Conservation (phyloP, 2,113 vertebrate genomes). For the Leuciscus idus region DNA sequence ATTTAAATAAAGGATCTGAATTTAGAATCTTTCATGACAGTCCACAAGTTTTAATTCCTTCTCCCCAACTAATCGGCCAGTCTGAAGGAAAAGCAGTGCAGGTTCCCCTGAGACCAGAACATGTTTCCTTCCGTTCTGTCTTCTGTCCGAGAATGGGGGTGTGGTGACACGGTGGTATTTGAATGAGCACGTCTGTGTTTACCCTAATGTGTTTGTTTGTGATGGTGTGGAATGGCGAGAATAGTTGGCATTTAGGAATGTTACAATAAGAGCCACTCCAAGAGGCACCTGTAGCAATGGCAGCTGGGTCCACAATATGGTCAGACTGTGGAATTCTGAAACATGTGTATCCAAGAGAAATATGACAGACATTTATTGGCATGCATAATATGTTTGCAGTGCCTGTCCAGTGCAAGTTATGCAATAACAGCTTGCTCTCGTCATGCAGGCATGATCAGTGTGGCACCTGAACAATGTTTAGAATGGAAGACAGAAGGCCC, state of each 20-base stretch:
- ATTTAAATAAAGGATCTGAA: background rate
- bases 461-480: conserved; percentile 42
- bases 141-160: conserved; percentile 35
- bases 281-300: conserved; percentile 48
- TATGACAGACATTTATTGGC: conserved; percentile 29
- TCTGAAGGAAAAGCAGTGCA: conserved; percentile 27
- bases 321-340: conserved; percentile 63
- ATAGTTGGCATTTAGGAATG: background rate
- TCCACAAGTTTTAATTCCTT: background rate
- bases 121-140: conserved; percentile 34
- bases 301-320: conserved; percentile 48
- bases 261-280: conserved; percentile 3
- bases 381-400: conserved; percentile 36
- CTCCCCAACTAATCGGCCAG: background rate
- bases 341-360: conserved; percentile 62
- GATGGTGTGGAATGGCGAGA: background rate
- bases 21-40: background rate
- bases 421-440: conserved; percentile 40
- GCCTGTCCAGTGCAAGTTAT: background rate
- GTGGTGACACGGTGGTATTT: conserved; percentile 42
- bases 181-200: conserved; percentile 48
- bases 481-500: conserved; percentile 27
- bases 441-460: conserved; percentile 33
- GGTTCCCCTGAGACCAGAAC: conserved; percentile 20
- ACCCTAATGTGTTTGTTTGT: conserved; percentile 38